These are phyloP conservation scores for Muscicapa adusta DNA, from an alignment of 2,113 vertebrate genomes.

Conservation along the genomic window DNA sequence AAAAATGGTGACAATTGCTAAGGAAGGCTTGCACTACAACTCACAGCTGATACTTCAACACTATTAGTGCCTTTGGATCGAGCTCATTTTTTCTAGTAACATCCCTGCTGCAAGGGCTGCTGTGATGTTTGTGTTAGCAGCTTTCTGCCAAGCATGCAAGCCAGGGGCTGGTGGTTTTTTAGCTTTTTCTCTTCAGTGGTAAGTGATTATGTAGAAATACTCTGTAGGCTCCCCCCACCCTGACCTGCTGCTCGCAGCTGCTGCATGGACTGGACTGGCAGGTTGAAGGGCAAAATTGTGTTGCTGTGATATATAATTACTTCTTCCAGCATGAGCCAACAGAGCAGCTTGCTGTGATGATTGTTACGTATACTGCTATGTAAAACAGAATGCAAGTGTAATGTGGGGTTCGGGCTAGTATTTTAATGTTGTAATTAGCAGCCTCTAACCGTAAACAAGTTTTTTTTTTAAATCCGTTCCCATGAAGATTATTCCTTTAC, in stretches of 20 bases:
- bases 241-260: slow-evolving; percentile 17
- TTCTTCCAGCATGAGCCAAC: slow-evolving; percentile 50
- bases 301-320: slow-evolving; percentile 50
- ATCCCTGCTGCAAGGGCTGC: slow-evolving; percentile 30
- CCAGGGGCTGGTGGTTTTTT: background rate
- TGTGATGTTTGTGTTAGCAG: slow-evolving; percentile 42
- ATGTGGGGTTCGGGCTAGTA: slow-evolving; percentile 6
- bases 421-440: slow-evolving; percentile 61
- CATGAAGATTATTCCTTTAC: slow-evolving; percentile 6
- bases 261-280: slow-evolving; percentile 31
- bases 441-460: slow-evolving; percentile 47
- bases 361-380: slow-evolving; percentile 42
- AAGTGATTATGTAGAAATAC: background rate
- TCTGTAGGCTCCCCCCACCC: background rate
- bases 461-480: background rate
- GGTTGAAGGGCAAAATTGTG: slow-evolving; percentile 53
- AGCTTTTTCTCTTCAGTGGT: background rate
- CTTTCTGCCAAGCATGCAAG: slow-evolving; percentile 15
- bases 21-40: background rate
- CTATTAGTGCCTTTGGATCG: background rate
- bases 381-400: slow-evolving; percentile 40
- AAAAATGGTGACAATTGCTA: background rate
- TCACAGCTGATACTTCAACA: background rate
- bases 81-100: slow-evolving; percentile 49
- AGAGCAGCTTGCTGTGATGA: slow-evolving; percentile 40